Evolutionary conservation across 2,888 invertebrate species (phyloP).

Genomic region (Chaitophorus viminalis): DNA sequence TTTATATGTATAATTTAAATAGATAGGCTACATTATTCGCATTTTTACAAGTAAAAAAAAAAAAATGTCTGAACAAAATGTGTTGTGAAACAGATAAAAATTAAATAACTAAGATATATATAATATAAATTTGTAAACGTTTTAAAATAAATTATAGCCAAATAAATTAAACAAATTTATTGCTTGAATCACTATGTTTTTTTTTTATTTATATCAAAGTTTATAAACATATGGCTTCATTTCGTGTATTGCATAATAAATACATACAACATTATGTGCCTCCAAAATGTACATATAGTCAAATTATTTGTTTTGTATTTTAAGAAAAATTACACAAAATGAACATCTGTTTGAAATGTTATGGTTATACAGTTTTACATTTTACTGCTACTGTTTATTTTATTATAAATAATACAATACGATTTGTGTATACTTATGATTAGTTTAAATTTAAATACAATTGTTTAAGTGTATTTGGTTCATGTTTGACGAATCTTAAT

Average conservation of each 20-base stretch:
- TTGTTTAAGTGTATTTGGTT: not conserved
- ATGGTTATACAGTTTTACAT: conserved; percentile 1
- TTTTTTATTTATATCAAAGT: conserved; percentile 22
- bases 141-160: conserved; percentile 61
- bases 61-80: conserved; percentile 59
- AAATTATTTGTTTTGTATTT: conserved; percentile 1
- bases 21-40: conserved; percentile 50
- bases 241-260: conserved; percentile 19
- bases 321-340: not conserved
- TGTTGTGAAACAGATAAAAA: conserved; percentile 60
- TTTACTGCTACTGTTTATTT: conserved; percentile 1
- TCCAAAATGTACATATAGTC: not conserved
- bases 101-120: conserved; percentile 55
- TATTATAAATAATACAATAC: not conserved
- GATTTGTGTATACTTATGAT: not conserved
- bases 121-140: conserved; percentile 59
- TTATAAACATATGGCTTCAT: conserved; percentile 6
- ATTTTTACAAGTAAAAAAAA: conserved; percentile 49
- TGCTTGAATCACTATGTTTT: conserved; percentile 44
- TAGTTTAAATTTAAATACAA: not conserved
- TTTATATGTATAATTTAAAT: conserved; percentile 46
- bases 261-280: not conserved
- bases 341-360: conserved; percentile 4
- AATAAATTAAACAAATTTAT: conserved; percentile 62
- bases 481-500: too few relatives aligned